Evolutionary conservation across 2,113 vertebrate genomes (phyloP), one percentile per base, ranked within the genome.

Genomic region (Oreotrochilus melanogaster): DNA sequence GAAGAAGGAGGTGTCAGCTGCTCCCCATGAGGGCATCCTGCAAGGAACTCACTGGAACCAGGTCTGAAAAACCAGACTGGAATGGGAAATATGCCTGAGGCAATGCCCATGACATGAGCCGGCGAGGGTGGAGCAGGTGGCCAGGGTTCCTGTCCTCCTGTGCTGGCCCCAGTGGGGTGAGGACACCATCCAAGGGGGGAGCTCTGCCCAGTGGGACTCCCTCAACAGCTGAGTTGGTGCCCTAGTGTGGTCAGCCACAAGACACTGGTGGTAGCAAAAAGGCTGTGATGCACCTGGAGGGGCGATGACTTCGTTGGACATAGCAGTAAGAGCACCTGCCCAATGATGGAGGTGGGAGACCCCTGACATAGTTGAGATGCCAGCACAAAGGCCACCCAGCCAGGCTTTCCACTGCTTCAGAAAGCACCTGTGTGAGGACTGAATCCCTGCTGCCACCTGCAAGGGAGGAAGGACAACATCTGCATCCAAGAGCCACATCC

Each of bases 221-320:
- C 37, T 39, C 0, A 0, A 51, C 67, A 84, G 57, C 47, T 1
- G 0, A 58, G 37, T 19, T 73, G 18, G 15, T 54, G 57, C 15
- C 35, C 62, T 50, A 71, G 25, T 0, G 0, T 27, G n/a, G 30
- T n/a, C 57, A 45, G 9, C 27, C 30, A 27, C 42, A 18, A 7
- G 8, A 31, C 22, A 70, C 81, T 58, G 84, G 61, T 19, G 28
- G 58, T 10, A 54, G 33, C 28, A 53, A 14, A 56, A 88, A 5
- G 2, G 35, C 5, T 2, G 39, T 27, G 84, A 31, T 0, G 2
- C 27, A 50, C 43, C 35, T 42, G 1, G 0, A 69, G 50, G 33
- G n/a, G 18, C 1, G 13, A 42, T 14, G 64, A 64, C 43, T 69
- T 43, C 7, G 7, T 1, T 42, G 72, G 64, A 31, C 0, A 0